Conservation (phyloP, 2,797 vertebrate species). For the Valencia hispanica region DNA sequence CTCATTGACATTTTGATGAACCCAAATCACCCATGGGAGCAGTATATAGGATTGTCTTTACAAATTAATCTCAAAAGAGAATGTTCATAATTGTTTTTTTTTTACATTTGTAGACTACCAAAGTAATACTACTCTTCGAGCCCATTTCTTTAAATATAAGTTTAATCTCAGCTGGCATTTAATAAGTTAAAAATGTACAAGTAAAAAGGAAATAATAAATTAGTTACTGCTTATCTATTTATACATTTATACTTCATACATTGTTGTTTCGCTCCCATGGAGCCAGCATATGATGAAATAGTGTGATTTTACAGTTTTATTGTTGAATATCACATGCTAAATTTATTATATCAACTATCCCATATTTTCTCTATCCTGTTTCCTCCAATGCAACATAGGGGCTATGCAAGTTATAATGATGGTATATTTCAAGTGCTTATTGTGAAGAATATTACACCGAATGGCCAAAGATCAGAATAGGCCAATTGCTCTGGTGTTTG, state of each 20-base stretch:
- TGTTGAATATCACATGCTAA: neutral
- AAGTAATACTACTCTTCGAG: neutral
- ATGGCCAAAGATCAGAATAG: too few species aligned
- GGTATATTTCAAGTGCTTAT: too few species aligned
- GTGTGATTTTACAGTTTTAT: neutral
- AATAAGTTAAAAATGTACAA: constrained; percentile 7
- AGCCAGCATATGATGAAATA: neutral
- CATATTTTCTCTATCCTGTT: neutral
- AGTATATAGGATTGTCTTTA: neutral
- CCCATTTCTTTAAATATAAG: neutral
- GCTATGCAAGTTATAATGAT: too few species aligned
- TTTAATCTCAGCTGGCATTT: neutral
- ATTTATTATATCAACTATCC: neutral
- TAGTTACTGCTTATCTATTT: neutral
- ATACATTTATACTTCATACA: neutral
- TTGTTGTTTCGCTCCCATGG: neutral
- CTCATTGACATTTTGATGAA: neutral
- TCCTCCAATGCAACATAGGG: neutral
- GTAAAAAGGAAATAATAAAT: constrained; percentile 9
- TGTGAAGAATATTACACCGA: too few species aligned
- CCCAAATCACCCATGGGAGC: neutral
- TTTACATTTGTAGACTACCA: neutral
- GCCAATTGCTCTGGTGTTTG: too few species aligned
- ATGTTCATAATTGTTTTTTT: neutral
- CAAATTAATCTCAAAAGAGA: neutral